Evolutionary conservation across 2,113 vertebrate species (phyloP).

Genomic region (Sciurus niger): DNA sequence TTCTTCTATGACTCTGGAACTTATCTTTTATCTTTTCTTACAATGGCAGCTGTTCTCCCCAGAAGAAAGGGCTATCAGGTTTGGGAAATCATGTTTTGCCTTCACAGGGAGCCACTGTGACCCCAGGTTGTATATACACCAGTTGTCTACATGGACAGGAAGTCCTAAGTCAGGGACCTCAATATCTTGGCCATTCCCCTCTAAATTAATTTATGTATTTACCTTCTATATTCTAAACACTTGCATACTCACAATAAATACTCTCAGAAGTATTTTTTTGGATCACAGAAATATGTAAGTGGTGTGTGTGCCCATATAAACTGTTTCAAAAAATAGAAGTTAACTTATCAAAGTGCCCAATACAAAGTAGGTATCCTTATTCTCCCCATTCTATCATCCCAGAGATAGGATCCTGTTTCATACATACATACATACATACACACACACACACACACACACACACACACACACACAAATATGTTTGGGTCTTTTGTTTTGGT

Average conservation of each 20-base stretch:
- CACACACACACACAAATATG: too few species aligned
- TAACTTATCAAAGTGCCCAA: not conserved
- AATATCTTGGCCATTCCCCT: not conserved
- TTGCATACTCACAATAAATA: not conserved
- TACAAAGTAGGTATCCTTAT: too few species aligned
- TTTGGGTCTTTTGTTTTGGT: too few species aligned
- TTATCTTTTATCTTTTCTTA: not conserved
- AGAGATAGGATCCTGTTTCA: not conserved
- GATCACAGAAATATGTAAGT: not conserved
- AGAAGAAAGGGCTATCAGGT: not conserved
- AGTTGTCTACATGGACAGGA: conserved; percentile 8
- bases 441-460: too few species aligned
- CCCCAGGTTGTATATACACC: not conserved
- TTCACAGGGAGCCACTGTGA: not conserved
- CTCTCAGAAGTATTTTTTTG: not conserved
- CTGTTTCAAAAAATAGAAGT: not conserved
- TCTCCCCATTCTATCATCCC: not conserved
- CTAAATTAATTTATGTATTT: conserved; percentile 41
- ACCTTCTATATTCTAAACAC: not conserved
- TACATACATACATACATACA: too few species aligned
- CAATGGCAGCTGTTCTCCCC: not conserved
- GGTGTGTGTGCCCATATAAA: too few species aligned
- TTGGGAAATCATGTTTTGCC: not conserved
- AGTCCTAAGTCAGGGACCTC: not conserved
- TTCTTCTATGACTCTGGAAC: not conserved